Conservation (phyloP, 2,888 invertebrate species). For the Sphaerophoria taeniata region DNA sequence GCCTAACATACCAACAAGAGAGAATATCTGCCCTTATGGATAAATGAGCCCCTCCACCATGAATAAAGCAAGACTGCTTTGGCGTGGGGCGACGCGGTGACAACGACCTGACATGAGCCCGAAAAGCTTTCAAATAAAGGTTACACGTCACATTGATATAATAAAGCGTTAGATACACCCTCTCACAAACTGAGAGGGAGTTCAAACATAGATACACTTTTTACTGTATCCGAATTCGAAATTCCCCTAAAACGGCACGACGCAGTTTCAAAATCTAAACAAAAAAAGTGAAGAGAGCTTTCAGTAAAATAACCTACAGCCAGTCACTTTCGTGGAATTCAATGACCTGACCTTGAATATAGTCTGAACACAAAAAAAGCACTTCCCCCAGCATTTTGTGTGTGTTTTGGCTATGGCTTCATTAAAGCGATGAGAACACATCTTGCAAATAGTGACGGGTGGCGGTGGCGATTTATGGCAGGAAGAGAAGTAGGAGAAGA, state of each 20-base stretch:
- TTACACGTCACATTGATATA: slow-evolving; percentile 30
- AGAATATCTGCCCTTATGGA: background rate
- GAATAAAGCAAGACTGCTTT: background rate
- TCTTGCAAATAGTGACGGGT: slow-evolving; percentile 49
- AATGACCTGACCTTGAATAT: slow-evolving; percentile 72
- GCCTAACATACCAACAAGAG: background rate
- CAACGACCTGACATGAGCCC: background rate
- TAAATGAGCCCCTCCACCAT: background rate
- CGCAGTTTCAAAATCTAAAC: slow-evolving; percentile 48
- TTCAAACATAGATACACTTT: slow-evolving; percentile 1
- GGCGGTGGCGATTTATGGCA: slow-evolving; percentile 13
- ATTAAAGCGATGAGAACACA: slow-evolving; percentile 51
- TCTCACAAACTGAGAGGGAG: slow-evolving; percentile 10
- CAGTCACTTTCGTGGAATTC: slow-evolving; percentile 60
- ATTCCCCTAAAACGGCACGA: slow-evolving; percentile 14
- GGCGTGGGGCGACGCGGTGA: slow-evolving; percentile 1
- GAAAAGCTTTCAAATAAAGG: slow-evolving; percentile 25
- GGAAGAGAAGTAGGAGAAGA: slow-evolving; percentile 34
- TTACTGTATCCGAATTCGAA: slow-evolving; percentile 2
- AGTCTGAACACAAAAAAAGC: slow-evolving; percentile 16
- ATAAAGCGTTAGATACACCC: slow-evolving; percentile 18
- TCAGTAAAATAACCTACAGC: slow-evolving; percentile 9
- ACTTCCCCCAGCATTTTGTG: slow-evolving; percentile 49
- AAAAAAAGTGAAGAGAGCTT: slow-evolving; percentile 38
- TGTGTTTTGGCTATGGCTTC: slow-evolving; percentile 21